phyloP scores from a whole-genome alignment of 2,113 vertebrate species.

The Clarias gariepinus region DNA sequence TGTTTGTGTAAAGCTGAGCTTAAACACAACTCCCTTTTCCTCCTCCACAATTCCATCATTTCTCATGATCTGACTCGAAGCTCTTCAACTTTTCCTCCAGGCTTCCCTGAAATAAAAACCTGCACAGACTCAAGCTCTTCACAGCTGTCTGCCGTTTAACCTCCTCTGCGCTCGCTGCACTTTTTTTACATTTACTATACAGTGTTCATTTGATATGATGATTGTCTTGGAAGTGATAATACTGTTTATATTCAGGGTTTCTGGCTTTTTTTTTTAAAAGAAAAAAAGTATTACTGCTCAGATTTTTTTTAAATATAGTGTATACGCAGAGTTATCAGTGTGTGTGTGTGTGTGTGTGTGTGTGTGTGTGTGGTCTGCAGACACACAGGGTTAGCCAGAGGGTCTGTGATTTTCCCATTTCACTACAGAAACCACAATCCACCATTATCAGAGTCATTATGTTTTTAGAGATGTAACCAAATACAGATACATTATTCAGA shows the following conservation, averaged over 20 bases:
- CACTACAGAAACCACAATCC: neutral
- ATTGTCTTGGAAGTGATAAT: neutral
- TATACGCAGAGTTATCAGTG: neutral
- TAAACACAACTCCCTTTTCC: neutral
- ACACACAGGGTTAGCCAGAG: neutral
- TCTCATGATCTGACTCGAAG: slow-evolving; percentile 2
- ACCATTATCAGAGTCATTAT: neutral
- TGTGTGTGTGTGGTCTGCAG: neutral
- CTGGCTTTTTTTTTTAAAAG: neutral
- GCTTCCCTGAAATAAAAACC: slow-evolving; percentile 28
- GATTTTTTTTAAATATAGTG: neutral
- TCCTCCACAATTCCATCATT: neutral
- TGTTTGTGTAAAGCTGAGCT: neutral
- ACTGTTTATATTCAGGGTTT: neutral
- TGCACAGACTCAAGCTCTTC: neutral
- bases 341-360: too few relatives aligned
- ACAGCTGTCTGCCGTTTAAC: neutral
- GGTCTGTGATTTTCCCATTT: neutral
- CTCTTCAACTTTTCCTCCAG: slow-evolving; percentile 8
- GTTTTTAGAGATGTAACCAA: neutral
- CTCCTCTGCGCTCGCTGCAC: neutral
- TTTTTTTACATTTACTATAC: neutral
- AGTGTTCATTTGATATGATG: neutral
- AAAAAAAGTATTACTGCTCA: neutral
- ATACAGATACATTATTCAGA: neutral